Conservation (phyloP, 1,140 invertebrate genomes). For the Pinna nobilis region DNA sequence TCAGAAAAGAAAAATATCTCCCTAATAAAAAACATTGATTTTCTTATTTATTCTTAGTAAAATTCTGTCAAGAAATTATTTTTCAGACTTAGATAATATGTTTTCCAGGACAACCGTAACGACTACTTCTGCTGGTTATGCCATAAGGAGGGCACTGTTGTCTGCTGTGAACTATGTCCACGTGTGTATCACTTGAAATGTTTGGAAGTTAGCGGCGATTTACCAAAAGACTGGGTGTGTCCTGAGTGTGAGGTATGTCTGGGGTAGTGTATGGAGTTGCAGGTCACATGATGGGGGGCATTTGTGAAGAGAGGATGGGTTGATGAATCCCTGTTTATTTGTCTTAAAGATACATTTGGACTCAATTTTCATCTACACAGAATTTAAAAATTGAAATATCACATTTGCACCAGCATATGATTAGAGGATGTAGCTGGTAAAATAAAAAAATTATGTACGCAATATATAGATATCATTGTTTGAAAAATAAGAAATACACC, state of each 20-base stretch:
- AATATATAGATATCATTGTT: too few species aligned
- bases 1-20: neutral
- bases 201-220: slow-evolving; percentile 75
- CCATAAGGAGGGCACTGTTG: slow-evolving; percentile 78
- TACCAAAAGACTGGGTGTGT: slow-evolving; percentile 86
- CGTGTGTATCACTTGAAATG: slow-evolving; percentile 89
- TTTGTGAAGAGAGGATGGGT: too few species aligned
- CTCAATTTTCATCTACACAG: too few species aligned
- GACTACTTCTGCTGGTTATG: slow-evolving; percentile 95
- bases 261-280: neutral
- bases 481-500: too few species aligned
- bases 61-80: neutral
- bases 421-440: too few species aligned
- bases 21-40: too few species aligned
- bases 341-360: too few species aligned
- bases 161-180: slow-evolving; percentile 87
- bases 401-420: too few species aligned
- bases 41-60: neutral
- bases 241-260: slow-evolving; percentile 85
- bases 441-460: too few species aligned
- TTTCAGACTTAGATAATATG: too few species aligned
- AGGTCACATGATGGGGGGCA: neutral
- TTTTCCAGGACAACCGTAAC: slow-evolving; percentile 70
- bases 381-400: too few species aligned
- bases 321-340: too few species aligned